Evolutionary conservation across 1,140 invertebrate species (phyloP).

Genomic region (Tetraneura akinire): DNA sequence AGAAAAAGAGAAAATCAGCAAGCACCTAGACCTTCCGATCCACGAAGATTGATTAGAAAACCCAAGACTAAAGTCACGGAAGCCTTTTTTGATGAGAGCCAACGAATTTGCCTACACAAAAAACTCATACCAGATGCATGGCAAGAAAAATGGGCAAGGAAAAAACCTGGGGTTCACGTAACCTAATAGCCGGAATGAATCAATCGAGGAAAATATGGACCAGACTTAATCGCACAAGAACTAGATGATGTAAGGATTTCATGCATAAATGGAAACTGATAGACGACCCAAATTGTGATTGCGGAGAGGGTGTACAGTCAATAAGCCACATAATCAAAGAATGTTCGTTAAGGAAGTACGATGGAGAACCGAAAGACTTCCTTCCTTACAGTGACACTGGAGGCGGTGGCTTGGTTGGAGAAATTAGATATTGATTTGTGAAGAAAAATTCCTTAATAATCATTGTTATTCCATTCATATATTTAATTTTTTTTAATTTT

Average conservation of each 20-base stretch:
- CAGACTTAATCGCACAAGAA: no score
- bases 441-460: not conserved
- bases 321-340: slow-evolving; percentile 32
- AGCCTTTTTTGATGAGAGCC: slow-evolving; percentile 27
- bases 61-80: slow-evolving; percentile 35
- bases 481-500: no score
- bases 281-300: slow-evolving; percentile 14
- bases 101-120: not conserved
- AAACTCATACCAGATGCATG: slow-evolving; percentile 33
- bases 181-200: no score
- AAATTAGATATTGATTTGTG: slow-evolving; percentile 23
- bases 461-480: no score
- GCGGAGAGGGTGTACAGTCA: slow-evolving; percentile 7
- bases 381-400: slow-evolving; percentile 6
- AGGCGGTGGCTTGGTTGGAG: slow-evolving; percentile 19
- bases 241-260: no score
- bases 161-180: not conserved
- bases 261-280: no score
- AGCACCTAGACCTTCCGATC: slow-evolving; percentile 6
- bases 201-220: no score
- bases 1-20: slow-evolving; percentile 29
- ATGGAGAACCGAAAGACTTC: slow-evolving; percentile 18
- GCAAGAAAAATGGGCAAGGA: slow-evolving; percentile 4
- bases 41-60: slow-evolving; percentile 29
- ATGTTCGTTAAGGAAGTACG: slow-evolving; percentile 20